Percentiles rank a stretch among this genome's conserved stretches.
These are phyloP conservation scores for Sebastes minor DNA, from an alignment of 2,797 vertebrate species.

Conservation along the genomic window DNA sequence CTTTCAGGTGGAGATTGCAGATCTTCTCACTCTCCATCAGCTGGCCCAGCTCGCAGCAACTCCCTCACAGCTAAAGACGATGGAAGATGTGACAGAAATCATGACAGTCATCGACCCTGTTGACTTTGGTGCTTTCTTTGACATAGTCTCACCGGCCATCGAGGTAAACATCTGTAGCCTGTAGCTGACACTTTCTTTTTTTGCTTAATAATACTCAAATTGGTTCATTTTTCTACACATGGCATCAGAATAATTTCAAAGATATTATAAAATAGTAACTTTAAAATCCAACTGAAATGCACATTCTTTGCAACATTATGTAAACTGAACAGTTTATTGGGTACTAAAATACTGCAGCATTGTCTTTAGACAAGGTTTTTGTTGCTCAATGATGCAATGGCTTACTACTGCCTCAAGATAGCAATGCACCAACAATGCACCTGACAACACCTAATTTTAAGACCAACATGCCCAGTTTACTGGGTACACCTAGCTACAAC, in stretches of 20 bases:
- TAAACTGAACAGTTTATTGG: no score
- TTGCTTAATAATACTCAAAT: background rate
- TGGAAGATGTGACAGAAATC: constrained; percentile 60
- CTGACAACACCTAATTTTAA: no score
- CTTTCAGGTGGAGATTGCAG: constrained; percentile 58
- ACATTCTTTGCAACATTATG: background rate
- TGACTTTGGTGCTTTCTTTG: constrained; percentile 68
- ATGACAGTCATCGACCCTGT: constrained; percentile 46
- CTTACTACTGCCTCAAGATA: no score
- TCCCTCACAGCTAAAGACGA: constrained; percentile 45
- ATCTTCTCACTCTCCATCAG: constrained; percentile 62
- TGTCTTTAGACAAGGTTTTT: no score
- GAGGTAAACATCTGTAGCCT: constrained; percentile 48
- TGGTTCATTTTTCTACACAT: background rate
- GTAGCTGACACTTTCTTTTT: background rate
- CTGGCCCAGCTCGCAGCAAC: constrained; percentile 55
- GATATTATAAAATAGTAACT: background rate
- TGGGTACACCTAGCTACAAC: background rate
- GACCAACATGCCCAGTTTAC: background rate
- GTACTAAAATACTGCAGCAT: no score
- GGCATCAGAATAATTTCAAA: background rate
- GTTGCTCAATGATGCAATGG: no score
- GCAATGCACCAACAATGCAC: no score
- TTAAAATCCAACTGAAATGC: background rate
- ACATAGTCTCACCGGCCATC: constrained; percentile 65